Conservation (phyloP, 1,140 invertebrate genomes). For the Cherax destructor region DNA sequence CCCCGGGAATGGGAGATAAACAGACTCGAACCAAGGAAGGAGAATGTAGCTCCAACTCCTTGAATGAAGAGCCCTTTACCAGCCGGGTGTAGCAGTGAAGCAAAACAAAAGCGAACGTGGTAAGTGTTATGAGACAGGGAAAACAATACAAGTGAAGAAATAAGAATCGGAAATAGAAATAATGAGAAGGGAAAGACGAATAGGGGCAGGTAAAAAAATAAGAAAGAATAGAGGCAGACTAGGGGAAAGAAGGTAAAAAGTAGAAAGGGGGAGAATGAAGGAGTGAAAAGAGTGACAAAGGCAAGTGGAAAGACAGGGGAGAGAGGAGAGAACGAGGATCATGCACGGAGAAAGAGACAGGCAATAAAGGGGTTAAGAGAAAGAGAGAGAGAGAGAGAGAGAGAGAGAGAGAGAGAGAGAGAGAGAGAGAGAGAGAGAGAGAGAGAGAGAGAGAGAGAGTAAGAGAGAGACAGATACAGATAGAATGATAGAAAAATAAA, state of each 20-base stretch:
- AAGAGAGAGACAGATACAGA: background rate
- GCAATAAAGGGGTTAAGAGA: background rate
- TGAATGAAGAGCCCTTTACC: too few relatives aligned
- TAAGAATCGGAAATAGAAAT: too few relatives aligned
- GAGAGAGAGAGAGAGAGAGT: background rate
- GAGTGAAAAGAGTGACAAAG: background rate
- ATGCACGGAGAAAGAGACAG: background rate
- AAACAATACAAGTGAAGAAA: too few relatives aligned
- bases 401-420: constrained; percentile 40
- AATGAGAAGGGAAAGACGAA: too few relatives aligned
- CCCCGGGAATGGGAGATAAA: too few relatives aligned
- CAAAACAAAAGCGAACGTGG: too few relatives aligned
- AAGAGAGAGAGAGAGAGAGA: constrained; percentile 3
- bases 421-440: background rate
- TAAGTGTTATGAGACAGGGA: too few relatives aligned
- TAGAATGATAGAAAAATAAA: background rate
- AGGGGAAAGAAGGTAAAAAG: background rate
- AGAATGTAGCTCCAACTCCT: too few relatives aligned
- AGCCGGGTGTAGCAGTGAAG: too few relatives aligned
- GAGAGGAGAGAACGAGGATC: constrained; percentile 4
- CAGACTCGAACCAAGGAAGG: too few relatives aligned
- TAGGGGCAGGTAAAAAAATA: too few relatives aligned
- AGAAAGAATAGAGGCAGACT: too few relatives aligned
- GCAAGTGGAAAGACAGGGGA: background rate
- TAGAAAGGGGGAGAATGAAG: background rate